Conservation (phyloP, 2,113 vertebrate species). For the Neodon shergylaensis region DNA sequence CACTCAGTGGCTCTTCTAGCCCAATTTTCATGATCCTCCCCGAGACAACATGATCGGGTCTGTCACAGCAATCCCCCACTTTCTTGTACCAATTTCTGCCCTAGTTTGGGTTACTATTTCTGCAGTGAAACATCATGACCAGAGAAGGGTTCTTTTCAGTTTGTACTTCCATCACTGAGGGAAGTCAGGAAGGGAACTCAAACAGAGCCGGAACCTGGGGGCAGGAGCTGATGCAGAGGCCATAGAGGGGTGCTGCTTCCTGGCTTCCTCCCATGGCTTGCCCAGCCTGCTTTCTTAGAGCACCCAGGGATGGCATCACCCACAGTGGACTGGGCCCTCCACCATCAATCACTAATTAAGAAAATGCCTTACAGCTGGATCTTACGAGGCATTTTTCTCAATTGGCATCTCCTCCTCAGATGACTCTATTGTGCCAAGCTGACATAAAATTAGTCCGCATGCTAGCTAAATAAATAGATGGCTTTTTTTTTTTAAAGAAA, state of each 20-base stretch:
- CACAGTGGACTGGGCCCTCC: not conserved
- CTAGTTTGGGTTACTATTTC: not conserved
- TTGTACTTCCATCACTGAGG: not conserved
- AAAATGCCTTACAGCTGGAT: not conserved
- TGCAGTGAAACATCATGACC: not conserved
- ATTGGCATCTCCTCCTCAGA: not conserved
- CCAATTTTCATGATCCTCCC: not conserved
- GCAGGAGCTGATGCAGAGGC: not conserved
- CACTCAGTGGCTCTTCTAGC: not conserved
- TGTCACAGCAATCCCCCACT: not conserved
- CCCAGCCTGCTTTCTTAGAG: not conserved
- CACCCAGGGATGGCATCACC: not conserved
- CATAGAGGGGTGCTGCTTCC: not conserved
- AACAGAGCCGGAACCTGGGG: not conserved
- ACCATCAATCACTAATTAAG: not conserved
- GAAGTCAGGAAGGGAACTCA: not conserved
- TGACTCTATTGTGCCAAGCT: not conserved
- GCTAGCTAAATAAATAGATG: not conserved
- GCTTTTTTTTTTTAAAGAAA: not conserved
- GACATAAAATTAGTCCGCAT: not conserved
- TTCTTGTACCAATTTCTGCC: not conserved
- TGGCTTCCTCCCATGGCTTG: not conserved
- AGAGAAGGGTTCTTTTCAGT: not conserved
- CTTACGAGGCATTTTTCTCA: not conserved
- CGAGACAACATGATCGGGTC: not conserved